Evolutionary conservation across 1,140 invertebrate species (phyloP).

Genomic region (Bombus difficillimus): DNA sequence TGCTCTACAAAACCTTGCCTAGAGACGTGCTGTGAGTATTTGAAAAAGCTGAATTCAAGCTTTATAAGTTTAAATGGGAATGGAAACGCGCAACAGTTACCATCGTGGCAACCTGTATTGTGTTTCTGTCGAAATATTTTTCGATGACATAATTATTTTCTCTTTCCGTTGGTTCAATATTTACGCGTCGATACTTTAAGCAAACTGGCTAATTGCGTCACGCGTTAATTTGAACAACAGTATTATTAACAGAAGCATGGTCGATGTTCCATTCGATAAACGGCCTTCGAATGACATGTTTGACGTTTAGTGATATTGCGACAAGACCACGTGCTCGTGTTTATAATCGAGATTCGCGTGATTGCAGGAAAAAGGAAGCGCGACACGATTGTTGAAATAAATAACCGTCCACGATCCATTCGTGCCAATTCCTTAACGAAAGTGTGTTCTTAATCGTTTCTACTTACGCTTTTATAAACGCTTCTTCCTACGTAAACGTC

Average conservation of each 20-base stretch:
- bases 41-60: background rate
- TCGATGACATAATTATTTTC: background rate
- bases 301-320: background rate
- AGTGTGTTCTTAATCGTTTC: background rate
- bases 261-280: background rate
- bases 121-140: background rate
- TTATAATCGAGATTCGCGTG: background rate
- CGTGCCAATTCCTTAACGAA: background rate
- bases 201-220: background rate
- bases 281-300: background rate
- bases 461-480: too few species aligned
- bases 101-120: background rate
- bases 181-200: background rate
- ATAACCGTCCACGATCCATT: background rate
- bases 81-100: background rate
- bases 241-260: background rate
- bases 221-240: background rate
- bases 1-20: slow-evolving; percentile 78
- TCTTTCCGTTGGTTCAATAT: background rate
- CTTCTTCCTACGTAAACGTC: background rate
- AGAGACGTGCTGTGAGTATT: slow-evolving; percentile 81
- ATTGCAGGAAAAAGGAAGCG: background rate
- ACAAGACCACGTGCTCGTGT: slow-evolving; percentile 2
- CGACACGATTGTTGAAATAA: background rate
- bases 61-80: background rate